Conservation (phyloP, 1,140 invertebrate genomes). For the Lasioglossum albipes region DNA sequence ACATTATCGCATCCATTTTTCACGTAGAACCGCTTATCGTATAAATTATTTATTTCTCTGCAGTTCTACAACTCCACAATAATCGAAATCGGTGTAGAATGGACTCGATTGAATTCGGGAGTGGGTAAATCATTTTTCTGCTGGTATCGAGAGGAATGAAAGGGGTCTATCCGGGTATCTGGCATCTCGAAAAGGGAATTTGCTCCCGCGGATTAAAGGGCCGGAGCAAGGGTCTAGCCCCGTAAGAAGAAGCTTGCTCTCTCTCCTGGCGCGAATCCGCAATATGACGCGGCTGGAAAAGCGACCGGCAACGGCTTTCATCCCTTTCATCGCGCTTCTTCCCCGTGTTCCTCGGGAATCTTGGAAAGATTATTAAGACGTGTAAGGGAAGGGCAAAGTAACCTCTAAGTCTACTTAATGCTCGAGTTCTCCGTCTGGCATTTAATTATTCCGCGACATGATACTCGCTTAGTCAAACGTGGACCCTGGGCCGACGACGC, state of each 20-base stretch:
- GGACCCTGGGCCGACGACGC: neutral
- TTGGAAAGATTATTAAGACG: conserved; percentile 58
- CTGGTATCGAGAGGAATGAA: too few species aligned
- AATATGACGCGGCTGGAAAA: conserved; percentile 17
- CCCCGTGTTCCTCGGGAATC: conserved; percentile 22
- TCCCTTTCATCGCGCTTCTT: conserved; percentile 14
- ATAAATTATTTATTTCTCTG: too few species aligned
- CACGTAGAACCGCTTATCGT: too few species aligned
- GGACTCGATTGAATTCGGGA: too few species aligned
- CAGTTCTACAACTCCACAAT: too few species aligned
- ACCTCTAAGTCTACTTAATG: conserved; percentile 51
- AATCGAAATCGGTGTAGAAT: too few species aligned
- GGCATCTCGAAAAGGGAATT: too few species aligned
- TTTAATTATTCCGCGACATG: conserved; percentile 58
- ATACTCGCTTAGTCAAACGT: conserved; percentile 32
- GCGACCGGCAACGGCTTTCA: neutral
- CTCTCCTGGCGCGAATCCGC: conserved; percentile 15
- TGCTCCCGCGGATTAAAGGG: conserved; percentile 32
- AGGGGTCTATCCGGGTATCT: too few species aligned
- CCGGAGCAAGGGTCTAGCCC: neutral
- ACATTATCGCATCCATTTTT: too few species aligned
- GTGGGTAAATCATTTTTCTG: too few species aligned
- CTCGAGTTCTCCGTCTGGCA: conserved; percentile 42
- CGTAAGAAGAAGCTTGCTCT: too few species aligned
- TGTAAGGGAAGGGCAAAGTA: conserved; percentile 45